Percentiles rank a stretch among this genome's conserved stretches.
Evolutionary conservation across 2,797 vertebrate species (phyloP).

Genomic region (Syngnathus acus): DNA sequence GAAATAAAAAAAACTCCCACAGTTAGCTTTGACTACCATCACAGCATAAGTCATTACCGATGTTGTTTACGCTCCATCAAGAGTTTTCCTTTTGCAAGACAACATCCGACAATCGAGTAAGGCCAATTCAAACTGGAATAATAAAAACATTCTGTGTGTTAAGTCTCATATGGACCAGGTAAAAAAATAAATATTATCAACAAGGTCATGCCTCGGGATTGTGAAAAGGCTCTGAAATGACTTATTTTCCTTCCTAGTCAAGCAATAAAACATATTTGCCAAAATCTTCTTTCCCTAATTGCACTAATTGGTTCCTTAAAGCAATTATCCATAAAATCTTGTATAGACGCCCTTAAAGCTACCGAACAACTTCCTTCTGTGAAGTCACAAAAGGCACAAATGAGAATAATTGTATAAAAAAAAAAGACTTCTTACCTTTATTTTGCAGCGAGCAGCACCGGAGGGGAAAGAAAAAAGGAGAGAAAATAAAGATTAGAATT

Average conservation of each 20-base stretch:
- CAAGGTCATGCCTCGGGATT: no score
- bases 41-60: background rate
- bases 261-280: slow-evolving; percentile 6
- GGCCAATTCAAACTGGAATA: no score
- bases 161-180: no score
- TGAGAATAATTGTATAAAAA: slow-evolving; percentile 17
- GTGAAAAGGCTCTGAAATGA: background rate
- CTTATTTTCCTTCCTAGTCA: background rate
- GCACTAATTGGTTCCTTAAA: slow-evolving; percentile 54
- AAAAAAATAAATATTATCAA: no score
- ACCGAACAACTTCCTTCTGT: slow-evolving; percentile 19
- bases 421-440: slow-evolving; percentile 57
- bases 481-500: slow-evolving; percentile 35
- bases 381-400: slow-evolving; percentile 36
- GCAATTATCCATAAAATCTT: slow-evolving; percentile 51
- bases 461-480: slow-evolving; percentile 10
- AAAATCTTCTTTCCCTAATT: slow-evolving; percentile 38
- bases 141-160: no score
- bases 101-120: background rate
- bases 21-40: background rate
- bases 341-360: slow-evolving; percentile 32
- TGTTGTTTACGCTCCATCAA: background rate
- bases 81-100: background rate
- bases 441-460: slow-evolving; percentile 35
- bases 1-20: no score